A percentile compares a stretch with the other conserved stretches of the same genome.
Conservation (phyloP, 2,888 invertebrate genomes). For the Lysandra coridon region DNA sequence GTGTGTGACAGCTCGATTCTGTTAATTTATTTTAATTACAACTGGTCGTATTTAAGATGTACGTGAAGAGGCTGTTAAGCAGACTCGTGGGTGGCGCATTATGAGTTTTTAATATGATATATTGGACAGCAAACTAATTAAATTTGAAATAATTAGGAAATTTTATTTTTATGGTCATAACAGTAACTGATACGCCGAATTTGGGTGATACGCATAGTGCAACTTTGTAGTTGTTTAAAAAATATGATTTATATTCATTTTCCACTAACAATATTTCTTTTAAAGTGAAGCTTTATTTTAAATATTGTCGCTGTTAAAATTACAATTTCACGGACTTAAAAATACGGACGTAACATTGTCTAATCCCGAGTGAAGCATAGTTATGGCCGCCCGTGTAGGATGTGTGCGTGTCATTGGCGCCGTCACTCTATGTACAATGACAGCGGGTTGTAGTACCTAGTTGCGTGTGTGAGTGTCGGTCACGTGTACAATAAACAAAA, state of each 20-base stretch:
- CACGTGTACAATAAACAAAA: too few relatives aligned
- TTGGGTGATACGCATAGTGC: neutral
- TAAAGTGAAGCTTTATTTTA: neutral
- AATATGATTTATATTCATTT: neutral
- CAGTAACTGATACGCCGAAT: neutral
- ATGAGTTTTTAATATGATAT: conserved; percentile 46
- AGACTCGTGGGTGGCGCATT: conserved; percentile 46
- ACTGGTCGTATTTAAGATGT: conserved; percentile 39
- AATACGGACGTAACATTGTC: too few relatives aligned
- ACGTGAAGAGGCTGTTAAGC: conserved; percentile 29
- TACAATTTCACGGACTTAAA: neutral
- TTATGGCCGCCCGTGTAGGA: too few relatives aligned
- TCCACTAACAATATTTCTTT: neutral
- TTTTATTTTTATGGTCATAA: conserved; percentile 32
- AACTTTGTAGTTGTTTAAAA: neutral
- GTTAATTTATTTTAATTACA: conserved; percentile 50
- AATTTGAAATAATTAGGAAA: conserved; percentile 47
- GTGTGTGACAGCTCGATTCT: conserved; percentile 40
- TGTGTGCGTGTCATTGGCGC: too few relatives aligned
- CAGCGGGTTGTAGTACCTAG: too few relatives aligned
- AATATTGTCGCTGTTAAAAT: neutral
- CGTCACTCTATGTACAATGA: too few relatives aligned
- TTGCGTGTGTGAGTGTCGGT: too few relatives aligned
- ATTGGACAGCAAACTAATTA: conserved; percentile 46
- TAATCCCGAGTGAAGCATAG: too few relatives aligned